A percentile compares a stretch with the other conserved stretches of the same genome.
phyloP scores from a whole-genome alignment of 2,113 vertebrate genomes.

The Manacus vitellinus region DNA sequence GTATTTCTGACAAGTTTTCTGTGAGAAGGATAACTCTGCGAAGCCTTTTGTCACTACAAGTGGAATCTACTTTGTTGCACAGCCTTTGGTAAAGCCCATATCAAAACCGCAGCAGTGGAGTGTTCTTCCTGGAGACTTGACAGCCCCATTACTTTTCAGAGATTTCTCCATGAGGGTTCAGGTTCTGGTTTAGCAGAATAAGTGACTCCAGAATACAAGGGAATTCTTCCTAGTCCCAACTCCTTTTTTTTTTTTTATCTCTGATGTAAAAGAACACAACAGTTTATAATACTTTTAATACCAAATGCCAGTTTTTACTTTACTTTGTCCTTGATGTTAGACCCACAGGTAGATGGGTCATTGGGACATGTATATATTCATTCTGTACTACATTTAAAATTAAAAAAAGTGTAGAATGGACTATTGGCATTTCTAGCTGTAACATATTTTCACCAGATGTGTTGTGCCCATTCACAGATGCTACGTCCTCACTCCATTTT shows the following conservation, averaged over 20 bases:
- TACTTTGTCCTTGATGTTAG: neutral
- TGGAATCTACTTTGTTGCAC: neutral
- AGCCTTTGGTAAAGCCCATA: neutral
- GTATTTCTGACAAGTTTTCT: neutral
- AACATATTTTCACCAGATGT: conserved; percentile 19
- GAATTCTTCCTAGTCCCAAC: accelerated
- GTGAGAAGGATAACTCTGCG: neutral
- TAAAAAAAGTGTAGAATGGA: neutral
- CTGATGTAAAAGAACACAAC: neutral
- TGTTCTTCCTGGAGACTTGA: neutral
- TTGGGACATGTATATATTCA: neutral
- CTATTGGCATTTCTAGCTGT: neutral
- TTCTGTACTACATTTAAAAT: neutral
- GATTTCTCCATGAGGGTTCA: neutral
- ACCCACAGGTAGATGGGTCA: neutral
- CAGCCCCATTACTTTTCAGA: neutral
- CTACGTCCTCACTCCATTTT: neutral
- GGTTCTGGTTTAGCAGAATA: neutral
- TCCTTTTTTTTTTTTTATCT: neutral
- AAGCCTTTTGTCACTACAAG: neutral
- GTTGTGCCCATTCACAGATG: neutral
- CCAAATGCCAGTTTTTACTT: neutral
- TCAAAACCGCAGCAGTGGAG: neutral
- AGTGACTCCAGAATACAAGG: neutral
- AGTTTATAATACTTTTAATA: neutral